Evolutionary conservation across 2,113 vertebrate genomes (phyloP).

Genomic region (Arvicanthis niloticus): DNA sequence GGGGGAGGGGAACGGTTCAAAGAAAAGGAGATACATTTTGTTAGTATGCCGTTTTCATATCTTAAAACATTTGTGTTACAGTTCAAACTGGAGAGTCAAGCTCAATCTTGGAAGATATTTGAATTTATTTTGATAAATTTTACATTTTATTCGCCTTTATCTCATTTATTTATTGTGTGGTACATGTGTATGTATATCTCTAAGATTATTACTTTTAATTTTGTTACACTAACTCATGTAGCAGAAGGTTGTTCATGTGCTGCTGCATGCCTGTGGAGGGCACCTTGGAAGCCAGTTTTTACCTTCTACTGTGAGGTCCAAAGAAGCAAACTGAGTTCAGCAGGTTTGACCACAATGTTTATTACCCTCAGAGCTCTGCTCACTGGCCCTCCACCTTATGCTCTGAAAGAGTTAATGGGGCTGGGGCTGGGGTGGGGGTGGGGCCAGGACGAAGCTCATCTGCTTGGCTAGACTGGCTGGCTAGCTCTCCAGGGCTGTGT

Average conservation of each 20-base stretch:
- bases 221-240: neutral
- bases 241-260: neutral
- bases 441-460: too few relatives aligned
- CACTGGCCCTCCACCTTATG: neutral
- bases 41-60: conserved; percentile 37
- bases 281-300: neutral
- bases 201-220: too few relatives aligned
- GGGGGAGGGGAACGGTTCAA: neutral
- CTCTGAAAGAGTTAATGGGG: neutral
- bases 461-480: too few relatives aligned
- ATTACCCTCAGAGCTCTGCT: neutral
- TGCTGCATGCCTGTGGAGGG: neutral
- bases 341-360: neutral
- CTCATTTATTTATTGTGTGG: neutral
- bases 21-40: conserved; percentile 23
- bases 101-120: conserved; percentile 38
- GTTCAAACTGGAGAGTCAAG: neutral
- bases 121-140: conserved; percentile 56
- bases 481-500: too few relatives aligned
- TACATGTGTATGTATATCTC: fast-evolving
- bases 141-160: neutral
- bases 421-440: too few relatives aligned
- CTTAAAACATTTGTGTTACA: conserved; percentile 19
- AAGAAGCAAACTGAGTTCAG: neutral
- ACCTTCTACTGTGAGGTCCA: too few relatives aligned